Evolutionary conservation across 2,797 vertebrate genomes (phyloP).

Genomic region (Rhynchonycteris naso): DNA sequence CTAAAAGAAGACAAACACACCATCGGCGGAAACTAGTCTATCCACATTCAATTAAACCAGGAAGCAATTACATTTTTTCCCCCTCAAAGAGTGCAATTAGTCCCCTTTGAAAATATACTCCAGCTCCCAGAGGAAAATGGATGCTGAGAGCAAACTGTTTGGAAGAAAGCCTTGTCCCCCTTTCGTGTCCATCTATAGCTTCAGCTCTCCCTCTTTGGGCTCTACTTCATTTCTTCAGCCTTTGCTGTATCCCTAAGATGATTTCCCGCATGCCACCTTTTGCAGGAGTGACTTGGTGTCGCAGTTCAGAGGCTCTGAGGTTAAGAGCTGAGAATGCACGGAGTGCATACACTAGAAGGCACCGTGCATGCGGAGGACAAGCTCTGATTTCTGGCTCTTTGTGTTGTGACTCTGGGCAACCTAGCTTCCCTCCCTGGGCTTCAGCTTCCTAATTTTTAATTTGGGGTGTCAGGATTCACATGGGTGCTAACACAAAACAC

Average conservation of each 20-base stretch:
- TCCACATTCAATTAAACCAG: slow-evolving; percentile 72
- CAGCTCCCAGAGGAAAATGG: slow-evolving; percentile 51
- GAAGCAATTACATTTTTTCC: slow-evolving; percentile 53
- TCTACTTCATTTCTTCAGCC: not conserved
- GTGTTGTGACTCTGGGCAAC: not conserved
- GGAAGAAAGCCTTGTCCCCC: not conserved
- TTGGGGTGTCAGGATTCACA: not conserved
- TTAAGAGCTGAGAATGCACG: not conserved
- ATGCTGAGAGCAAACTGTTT: slow-evolving; percentile 13
- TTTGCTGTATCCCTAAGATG: not conserved
- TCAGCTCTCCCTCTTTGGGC: not conserved
- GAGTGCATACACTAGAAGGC: not conserved
- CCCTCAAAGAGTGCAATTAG: slow-evolving; percentile 56
- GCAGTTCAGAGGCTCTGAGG: not conserved
- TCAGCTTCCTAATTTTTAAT: not conserved
- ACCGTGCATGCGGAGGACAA: fast-evolving
- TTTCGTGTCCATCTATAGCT: not conserved
- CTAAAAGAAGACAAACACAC: slow-evolving; percentile 45
- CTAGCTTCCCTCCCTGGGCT: not conserved
- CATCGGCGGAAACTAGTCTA: slow-evolving; percentile 62
- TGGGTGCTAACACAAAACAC: not conserved
- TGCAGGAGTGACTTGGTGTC: not conserved
- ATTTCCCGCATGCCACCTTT: not conserved
- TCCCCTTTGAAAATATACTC: slow-evolving; percentile 64
- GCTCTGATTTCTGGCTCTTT: not conserved